Evolutionary conservation across 2,888 invertebrate species (phyloP).

Genomic region (Torymus tubicola): DNA sequence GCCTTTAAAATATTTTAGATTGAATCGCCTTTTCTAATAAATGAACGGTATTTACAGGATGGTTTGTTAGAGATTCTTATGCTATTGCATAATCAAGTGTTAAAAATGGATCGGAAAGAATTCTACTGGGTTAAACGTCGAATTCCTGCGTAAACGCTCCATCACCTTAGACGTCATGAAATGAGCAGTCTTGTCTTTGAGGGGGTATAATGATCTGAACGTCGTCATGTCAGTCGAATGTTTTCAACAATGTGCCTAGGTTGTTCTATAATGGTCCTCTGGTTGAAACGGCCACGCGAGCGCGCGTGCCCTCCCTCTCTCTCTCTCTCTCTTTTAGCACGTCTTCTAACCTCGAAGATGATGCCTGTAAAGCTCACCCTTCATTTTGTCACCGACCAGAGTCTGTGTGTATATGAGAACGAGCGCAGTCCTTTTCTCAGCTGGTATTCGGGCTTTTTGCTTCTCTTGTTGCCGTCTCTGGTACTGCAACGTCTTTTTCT

Average conservation of each 20-base stretch:
- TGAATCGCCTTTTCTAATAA: too few relatives aligned
- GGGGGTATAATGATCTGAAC: slow-evolving; percentile 10
- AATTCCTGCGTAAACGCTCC: too few relatives aligned
- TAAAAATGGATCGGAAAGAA: too few relatives aligned
- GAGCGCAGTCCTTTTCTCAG: too few relatives aligned
- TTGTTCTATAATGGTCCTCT: slow-evolving; percentile 74
- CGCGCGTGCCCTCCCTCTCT: slow-evolving; percentile 36
- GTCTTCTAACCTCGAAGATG: slow-evolving; percentile 51
- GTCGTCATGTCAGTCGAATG: slow-evolving; percentile 64
- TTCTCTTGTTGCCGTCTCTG: background rate
- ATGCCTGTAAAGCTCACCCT: slow-evolving; percentile 61
- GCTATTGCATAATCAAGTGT: too few relatives aligned
- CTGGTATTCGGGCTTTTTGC: too few relatives aligned
- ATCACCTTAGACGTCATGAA: too few relatives aligned
- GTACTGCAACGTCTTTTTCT: slow-evolving; percentile 16
- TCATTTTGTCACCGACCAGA: slow-evolving; percentile 59
- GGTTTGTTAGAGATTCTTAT: too few relatives aligned
- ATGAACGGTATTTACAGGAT: too few relatives aligned
- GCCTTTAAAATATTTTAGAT: too few relatives aligned
- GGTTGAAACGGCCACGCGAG: slow-evolving; percentile 71
- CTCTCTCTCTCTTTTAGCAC: slow-evolving; percentile 8
- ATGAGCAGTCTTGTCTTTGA: background rate
- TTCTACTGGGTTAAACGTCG: too few relatives aligned
- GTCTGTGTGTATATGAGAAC: too few relatives aligned
- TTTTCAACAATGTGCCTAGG: slow-evolving; percentile 73